phyloP scores from a whole-genome alignment of 2,113 vertebrate genomes.

The Ursus arctos region DNA sequence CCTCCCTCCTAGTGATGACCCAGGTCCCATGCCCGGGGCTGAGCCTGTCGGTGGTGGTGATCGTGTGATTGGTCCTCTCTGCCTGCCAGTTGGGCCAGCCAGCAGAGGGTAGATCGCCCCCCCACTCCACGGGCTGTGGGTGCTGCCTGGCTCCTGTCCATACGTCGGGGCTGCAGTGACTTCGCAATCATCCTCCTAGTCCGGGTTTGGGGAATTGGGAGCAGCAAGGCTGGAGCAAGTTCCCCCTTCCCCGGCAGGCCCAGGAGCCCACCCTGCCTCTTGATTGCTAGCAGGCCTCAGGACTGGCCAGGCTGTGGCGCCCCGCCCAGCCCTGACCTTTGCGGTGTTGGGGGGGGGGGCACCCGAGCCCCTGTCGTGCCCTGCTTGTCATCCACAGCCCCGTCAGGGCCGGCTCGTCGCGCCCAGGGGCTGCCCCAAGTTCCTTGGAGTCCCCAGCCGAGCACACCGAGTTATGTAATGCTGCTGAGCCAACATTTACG shows the following conservation, averaged over 20 bases:
- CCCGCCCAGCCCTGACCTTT: constrained; percentile 52
- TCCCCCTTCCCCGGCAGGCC: background rate
- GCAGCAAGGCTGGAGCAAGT: background rate
- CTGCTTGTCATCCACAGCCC: constrained; percentile 54
- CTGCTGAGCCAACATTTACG: constrained; percentile 77
- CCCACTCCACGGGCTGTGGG: background rate
- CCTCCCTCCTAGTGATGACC: background rate
- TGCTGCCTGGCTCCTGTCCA: background rate
- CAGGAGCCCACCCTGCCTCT: background rate
- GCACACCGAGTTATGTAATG: constrained; percentile 62
- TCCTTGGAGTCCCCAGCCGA: constrained; percentile 59
- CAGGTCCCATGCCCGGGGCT: fast-evolving
- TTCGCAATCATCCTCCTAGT: background rate
- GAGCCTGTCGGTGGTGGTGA: background rate
- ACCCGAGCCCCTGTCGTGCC: background rate
- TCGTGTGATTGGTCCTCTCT: background rate
- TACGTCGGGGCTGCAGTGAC: fast-evolving
- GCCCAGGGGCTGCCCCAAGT: constrained; percentile 3
- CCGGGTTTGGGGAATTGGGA: background rate
- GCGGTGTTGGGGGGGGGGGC: background rate
- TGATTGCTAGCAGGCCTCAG: constrained; percentile 75
- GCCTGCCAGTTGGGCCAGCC: background rate
- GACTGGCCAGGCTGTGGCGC: constrained; percentile 2
- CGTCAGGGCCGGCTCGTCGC: background rate
- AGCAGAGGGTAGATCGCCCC: background rate